Percentiles rank a stretch among this genome's conserved stretches.
Evolutionary conservation across 2,113 vertebrate genomes (phyloP).

Genomic region (Salvator merianae): DNA sequence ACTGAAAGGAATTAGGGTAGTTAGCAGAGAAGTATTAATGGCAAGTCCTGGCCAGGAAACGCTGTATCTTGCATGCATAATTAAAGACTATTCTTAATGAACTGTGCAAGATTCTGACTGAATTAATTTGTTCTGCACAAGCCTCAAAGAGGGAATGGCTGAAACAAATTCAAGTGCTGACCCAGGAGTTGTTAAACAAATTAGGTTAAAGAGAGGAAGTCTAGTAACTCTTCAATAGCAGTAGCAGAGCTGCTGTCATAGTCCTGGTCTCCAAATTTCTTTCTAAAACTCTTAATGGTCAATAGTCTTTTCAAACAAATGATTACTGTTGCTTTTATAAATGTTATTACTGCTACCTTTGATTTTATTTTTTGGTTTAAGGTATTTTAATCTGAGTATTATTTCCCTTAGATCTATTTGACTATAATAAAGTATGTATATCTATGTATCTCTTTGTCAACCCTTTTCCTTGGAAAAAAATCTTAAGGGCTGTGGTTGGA

Average conservation of each 20-base stretch:
- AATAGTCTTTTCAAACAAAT: too few relatives aligned
- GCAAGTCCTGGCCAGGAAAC: background rate
- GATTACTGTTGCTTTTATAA: too few relatives aligned
- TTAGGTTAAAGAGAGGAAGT: background rate
- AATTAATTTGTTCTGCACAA: background rate
- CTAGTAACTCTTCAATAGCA: background rate
- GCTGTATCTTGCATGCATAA: background rate
- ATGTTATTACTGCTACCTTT: too few relatives aligned
- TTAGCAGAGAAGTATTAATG: background rate
- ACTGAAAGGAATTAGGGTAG: background rate
- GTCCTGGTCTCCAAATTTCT: background rate
- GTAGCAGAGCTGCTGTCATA: background rate
- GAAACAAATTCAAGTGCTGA: background rate
- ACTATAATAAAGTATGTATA: too few relatives aligned
- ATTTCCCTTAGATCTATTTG: too few relatives aligned
- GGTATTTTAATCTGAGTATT: too few relatives aligned
- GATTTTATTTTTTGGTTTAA: too few relatives aligned
- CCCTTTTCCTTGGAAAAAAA: background rate
- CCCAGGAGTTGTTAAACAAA: background rate
- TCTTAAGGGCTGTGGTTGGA: background rate
- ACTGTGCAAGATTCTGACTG: background rate
- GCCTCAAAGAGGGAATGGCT: background rate
- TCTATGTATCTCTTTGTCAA: background rate
- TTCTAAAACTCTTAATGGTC: background rate
- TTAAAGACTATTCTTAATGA: background rate